Base-by-base conservation (phyloP, 2,113 vertebrate genomes). In the Calyptommatus sinebrachiatus region DNA sequence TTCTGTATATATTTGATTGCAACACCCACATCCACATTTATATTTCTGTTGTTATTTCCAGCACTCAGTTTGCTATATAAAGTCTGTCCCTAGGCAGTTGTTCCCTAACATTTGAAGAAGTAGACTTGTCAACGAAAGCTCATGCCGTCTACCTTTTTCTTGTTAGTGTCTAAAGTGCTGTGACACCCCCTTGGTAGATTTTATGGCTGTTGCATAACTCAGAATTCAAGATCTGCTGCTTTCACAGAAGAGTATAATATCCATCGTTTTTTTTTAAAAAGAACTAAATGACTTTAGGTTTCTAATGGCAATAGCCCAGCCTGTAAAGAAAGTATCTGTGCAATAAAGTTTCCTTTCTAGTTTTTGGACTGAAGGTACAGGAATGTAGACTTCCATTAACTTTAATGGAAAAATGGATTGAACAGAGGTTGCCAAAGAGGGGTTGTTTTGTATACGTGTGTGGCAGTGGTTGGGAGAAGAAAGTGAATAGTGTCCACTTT, bases 321-420 rank as follows among this genome's bases (percentile, higher is more conserved):
- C 78, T 78, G 62, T 65, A 85, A 70, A 73, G 84, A 77, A 85
- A 87, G 62, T 1, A 0, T 50, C 61, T 1, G 7, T 11, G 28
- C 71, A 79, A 6, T 83, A 50, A 73, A 21, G 16, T 31, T 79
- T 21, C 16, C 1, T 4, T 53, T 85, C 84, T 73, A 46, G n/a
- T 26, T 72, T 70, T 0, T 0, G 82, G 68, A 68, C 24, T 73
- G 29, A 71, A 76, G 63, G 3, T n/a, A 61, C 74, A 53, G 50
- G 78, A 72, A 7, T 68, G n/a, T 9, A 77, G 22, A 5, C 63
- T 76, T 29, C n/a, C 84, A 73, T 84, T 87, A 63, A 57, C 65
- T 62, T 85, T 84, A 81, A 68, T 81, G 81, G 61, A 18, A 3
- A 7, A 65, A 78, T n/a, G 2, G 73, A 3, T 35, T 0, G 0